Conservation (phyloP, 2,888 invertebrate genomes). For the Noctua comes region DNA sequence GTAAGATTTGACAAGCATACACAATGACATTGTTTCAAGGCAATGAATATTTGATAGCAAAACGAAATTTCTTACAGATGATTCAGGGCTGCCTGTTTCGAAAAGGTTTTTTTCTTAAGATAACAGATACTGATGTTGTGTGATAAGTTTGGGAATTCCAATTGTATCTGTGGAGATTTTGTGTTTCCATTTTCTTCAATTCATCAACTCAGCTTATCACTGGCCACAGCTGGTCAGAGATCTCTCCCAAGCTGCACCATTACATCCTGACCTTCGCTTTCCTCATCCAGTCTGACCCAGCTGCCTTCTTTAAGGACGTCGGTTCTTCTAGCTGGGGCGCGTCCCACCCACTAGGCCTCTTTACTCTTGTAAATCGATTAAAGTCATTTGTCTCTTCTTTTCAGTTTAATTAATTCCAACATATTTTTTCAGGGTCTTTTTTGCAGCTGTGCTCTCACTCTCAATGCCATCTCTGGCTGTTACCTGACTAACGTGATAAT, state of each 20-base stretch:
- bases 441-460: conserved; percentile 11
- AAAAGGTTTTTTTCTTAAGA: neutral
- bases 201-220: neutral
- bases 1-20: conserved; percentile 48
- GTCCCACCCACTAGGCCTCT: neutral
- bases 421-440: conserved; percentile 9
- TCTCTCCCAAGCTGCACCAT: neutral
- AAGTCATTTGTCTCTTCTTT: neutral
- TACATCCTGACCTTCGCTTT: neutral
- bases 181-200: conserved; percentile 6
- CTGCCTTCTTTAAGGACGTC: neutral
- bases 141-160: conserved; percentile 7
- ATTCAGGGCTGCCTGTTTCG: conserved; percentile 36
- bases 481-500: conserved; percentile 1
- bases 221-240: too few species aligned
- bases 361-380: conserved; percentile 1
- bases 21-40: conserved; percentile 55
- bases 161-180: neutral
- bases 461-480: conserved; percentile 10
- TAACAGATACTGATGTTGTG: conserved; percentile 11
- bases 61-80: conserved; percentile 34
- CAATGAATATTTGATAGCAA: conserved; percentile 44
- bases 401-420: neutral
- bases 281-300: neutral
- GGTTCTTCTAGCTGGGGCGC: neutral